phyloP scores from a whole-genome alignment of 2,113 vertebrate genomes.

The Trachemys scripta region DNA sequence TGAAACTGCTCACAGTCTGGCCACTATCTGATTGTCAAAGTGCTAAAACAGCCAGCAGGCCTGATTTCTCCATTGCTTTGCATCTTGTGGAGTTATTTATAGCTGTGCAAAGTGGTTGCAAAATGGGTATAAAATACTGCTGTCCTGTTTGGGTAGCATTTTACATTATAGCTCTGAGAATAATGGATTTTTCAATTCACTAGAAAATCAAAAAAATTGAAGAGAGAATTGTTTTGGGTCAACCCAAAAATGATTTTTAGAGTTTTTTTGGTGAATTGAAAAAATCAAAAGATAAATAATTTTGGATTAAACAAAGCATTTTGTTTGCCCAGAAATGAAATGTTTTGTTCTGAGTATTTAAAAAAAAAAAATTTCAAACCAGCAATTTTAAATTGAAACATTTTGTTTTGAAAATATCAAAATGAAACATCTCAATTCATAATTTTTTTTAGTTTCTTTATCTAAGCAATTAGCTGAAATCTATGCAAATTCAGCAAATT shows the following conservation, averaged over 20 bases:
- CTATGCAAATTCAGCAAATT: no score
- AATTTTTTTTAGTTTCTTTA: no score
- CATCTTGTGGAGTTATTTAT: background rate
- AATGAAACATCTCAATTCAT: no score
- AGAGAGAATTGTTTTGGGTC: background rate
- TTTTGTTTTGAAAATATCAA: no score
- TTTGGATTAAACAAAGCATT: background rate
- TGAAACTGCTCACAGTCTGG: background rate
- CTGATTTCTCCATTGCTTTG: background rate
- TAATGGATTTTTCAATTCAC: no score
- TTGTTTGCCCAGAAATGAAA: background rate
- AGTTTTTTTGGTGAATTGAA: background rate
- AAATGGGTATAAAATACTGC: background rate
- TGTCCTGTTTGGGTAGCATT: background rate
- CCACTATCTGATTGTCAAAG: background rate
- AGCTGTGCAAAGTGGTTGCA: background rate
- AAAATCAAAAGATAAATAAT: background rate
- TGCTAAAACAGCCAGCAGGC: background rate
- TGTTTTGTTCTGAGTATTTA: background rate
- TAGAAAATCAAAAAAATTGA: background rate
- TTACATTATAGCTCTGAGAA: background rate
- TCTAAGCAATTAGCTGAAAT: no score
- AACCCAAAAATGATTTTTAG: background rate
- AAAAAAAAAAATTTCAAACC: background rate
- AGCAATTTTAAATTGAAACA: background rate